phyloP scores from a whole-genome alignment of 2,113 vertebrate species.

The Epinephelus lanceolatus region DNA sequence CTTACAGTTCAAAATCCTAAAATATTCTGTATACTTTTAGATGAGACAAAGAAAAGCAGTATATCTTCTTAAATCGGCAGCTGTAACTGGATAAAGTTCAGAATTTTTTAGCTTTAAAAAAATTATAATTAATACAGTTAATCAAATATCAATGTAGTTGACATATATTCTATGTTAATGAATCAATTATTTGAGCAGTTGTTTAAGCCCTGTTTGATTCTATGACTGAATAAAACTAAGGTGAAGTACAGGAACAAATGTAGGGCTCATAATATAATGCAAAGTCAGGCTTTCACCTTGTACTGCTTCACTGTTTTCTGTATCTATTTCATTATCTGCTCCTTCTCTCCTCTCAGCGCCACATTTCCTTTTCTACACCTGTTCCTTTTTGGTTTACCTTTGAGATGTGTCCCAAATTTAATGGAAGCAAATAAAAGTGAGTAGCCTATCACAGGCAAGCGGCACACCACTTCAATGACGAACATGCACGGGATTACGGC shows the following conservation, averaged over 20 bases:
- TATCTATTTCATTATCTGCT: neutral
- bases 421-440: conserved; percentile 43
- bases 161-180: neutral
- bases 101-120: neutral
- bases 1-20: too few relatives aligned
- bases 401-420: conserved; percentile 58
- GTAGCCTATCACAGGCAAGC: conserved; percentile 26
- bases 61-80: neutral
- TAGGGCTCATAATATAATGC: neutral
- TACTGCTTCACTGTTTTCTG: neutral
- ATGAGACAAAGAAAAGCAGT: neutral
- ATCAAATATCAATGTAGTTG: neutral
- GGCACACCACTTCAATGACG: conserved; percentile 33
- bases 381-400: conserved; percentile 35
- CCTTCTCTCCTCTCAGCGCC: neutral
- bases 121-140: neutral
- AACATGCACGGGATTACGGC: conserved; percentile 27
- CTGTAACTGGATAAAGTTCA: neutral
- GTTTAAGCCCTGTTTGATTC: neutral
- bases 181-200: neutral
- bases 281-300: neutral
- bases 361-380: neutral
- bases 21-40: neutral
- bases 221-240: neutral
- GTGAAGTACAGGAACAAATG: too few relatives aligned